A percentile compares a stretch with the other conserved stretches of the same genome.
Evolutionary conservation across 2,113 vertebrate genomes (phyloP).

Genomic region (Rhynchomys soricoides): DNA sequence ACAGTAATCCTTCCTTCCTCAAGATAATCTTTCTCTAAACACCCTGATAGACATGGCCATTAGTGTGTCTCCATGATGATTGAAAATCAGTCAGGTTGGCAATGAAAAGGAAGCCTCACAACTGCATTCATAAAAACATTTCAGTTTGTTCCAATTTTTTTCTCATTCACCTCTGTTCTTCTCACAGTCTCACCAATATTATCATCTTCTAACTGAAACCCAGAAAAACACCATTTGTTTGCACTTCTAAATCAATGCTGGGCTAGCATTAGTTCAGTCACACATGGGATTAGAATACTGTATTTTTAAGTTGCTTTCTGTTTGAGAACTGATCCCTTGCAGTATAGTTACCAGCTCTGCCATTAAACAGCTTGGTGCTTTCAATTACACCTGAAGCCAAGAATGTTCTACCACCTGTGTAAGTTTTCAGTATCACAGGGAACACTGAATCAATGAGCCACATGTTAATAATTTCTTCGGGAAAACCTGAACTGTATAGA

Average conservation of each 20-base stretch:
- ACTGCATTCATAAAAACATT: neutral
- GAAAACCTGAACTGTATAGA: neutral
- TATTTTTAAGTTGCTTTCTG: neutral
- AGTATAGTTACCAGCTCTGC: neutral
- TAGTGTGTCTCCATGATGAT: neutral
- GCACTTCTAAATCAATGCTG: neutral
- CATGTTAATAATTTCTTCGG: neutral
- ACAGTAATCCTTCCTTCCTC: neutral
- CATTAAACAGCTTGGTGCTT: neutral
- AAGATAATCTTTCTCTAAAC: neutral
- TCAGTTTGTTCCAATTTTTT: neutral
- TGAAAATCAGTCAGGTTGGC: neutral
- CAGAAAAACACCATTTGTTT: neutral
- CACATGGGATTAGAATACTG: neutral
- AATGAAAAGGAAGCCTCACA: neutral
- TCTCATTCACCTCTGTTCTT: neutral
- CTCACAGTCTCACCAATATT: neutral
- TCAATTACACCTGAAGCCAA: neutral
- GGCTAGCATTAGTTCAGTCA: neutral
- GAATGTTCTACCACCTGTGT: neutral
- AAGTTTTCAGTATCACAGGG: neutral
- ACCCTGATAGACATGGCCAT: neutral
- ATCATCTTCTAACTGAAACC: neutral
- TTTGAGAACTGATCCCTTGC: neutral
- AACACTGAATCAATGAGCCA: neutral